These are phyloP conservation scores for Mythimna albipuncta DNA, from an alignment of 2,888 invertebrate genomes.

Conservation along the genomic window DNA sequence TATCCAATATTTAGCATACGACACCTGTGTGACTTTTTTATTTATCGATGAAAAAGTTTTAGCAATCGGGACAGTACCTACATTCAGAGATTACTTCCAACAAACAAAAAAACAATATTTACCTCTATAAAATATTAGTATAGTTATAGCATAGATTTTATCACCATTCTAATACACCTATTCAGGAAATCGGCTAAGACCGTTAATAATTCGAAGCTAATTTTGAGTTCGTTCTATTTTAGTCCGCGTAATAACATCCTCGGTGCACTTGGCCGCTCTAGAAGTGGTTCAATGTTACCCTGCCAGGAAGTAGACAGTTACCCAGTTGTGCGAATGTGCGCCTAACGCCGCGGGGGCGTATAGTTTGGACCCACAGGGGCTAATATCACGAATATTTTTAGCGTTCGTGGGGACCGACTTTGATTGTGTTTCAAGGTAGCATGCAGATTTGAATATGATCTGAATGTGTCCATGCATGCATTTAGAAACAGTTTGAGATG, in stretches of 20 bases:
- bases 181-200: not conserved
- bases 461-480: slow-evolving; percentile 8
- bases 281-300: slow-evolving; percentile 89
- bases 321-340: slow-evolving; percentile 85
- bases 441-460: slow-evolving; percentile 22
- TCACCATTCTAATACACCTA: not conserved
- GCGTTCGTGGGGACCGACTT: slow-evolving; percentile 37
- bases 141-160: not conserved
- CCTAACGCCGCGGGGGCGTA: slow-evolving; percentile 60
- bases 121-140: no score
- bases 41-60: no score
- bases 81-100: no score
- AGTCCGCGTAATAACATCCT: slow-evolving; percentile 81
- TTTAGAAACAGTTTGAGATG: not conserved
- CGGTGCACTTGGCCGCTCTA: slow-evolving; percentile 88
- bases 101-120: no score
- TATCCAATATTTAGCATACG: no score
- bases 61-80: no score
- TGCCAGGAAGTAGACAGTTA: slow-evolving; percentile 85
- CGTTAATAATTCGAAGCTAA: slow-evolving; percentile 32
- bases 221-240: slow-evolving; percentile 80
- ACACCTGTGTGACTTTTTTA: no score
- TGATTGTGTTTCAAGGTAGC: slow-evolving; percentile 45
- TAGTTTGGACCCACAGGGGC: slow-evolving; percentile 57
- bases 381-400: slow-evolving; percentile 60